phyloP scores from a whole-genome alignment of 2,888 invertebrate genomes.

The Nephrotoma guestfalica region DNA sequence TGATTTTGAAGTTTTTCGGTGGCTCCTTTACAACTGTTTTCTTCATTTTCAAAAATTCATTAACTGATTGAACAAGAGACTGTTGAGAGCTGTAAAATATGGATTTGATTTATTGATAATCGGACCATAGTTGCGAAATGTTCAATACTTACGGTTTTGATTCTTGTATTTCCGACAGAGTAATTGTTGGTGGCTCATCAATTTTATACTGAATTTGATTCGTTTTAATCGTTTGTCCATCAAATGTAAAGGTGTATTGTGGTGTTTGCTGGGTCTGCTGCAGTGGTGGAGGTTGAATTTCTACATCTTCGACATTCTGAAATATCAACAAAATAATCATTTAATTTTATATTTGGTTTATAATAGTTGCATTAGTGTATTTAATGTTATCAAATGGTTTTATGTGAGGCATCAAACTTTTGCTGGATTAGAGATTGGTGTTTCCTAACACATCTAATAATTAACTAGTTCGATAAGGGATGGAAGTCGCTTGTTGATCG shows the following conservation, averaged over 20 bases:
- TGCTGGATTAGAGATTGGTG: too few relatives aligned
- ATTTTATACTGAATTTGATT: conserved; percentile 24
- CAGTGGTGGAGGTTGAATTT: conserved; percentile 13
- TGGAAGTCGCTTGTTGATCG: too few relatives aligned
- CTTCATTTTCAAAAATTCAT: conserved; percentile 1
- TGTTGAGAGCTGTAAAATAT: neutral
- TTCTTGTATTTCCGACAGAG: conserved; percentile 1
- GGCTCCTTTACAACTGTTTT: conserved; percentile 9
- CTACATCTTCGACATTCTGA: conserved; percentile 19
- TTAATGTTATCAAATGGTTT: too few relatives aligned
- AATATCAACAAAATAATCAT: neutral
- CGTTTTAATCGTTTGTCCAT: conserved; percentile 20
- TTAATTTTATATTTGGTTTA: too few relatives aligned
- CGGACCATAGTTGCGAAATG: too few relatives aligned
- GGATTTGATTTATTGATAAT: neutral
- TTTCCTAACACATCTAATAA: too few relatives aligned
- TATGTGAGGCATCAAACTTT: too few relatives aligned
- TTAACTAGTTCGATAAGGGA: too few relatives aligned
- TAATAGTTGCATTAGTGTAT: too few relatives aligned
- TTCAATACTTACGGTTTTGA: conserved; percentile 16
- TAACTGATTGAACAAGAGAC: conserved; percentile 11
- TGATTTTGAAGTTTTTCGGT: conserved; percentile 8
- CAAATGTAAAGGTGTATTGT: conserved; percentile 31
- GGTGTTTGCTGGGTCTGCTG: conserved; percentile 19
- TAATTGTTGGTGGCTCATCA: conserved; percentile 13